Base-by-base conservation (phyloP, 2,888 invertebrate genomes). In the Vanessa cardui region DNA sequence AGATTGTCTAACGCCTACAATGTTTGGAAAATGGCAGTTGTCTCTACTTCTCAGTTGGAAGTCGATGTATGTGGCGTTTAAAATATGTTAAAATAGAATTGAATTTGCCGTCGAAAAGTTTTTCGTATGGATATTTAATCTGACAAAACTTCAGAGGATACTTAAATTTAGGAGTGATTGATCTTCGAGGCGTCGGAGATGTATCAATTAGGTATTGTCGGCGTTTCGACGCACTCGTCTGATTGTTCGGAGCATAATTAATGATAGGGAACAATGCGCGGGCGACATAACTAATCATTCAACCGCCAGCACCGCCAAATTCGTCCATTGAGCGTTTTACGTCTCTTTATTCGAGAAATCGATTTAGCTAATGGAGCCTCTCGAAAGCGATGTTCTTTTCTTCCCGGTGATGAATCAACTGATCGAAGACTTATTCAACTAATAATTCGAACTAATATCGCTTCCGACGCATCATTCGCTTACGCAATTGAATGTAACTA, bases 181-280 rank as follows among this genome's bases (percentile, higher is more conserved):
- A 68, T 66, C 68, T 60, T 4, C 62, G 46, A 31, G 47, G 64
- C 33, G 56, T 44, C 31, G 33, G 66, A 58, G 69, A 71, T 66
- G 71, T 71, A 63, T 69, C 71, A 71, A 69, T 71, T 66, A 71
- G 52, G 63, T 63, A 66, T 63, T 60, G 64, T 61, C 58, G 64
- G 56, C 45, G 39, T 33, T 18, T 18, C 62, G 50, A 56, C 65
- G 65, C 60, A 64, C 61, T 63, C 63, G 44, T 68, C 65, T 63
- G 63, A 64, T 68, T 61, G 68, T 66, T 49, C 50, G 49, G 33
- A 21, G 58, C 59, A 66, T 71, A 71, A 71, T 69, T 64, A 69
- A 66, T 69, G 66, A 66, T 21, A 49, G 21, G 18, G 61, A 62
- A 70, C 70, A 70, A 70, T 64, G 50, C 54, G 21, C 56, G 49